Conservation (phyloP, 1,140 invertebrate genomes). For the Meteorus sp. region DNA sequence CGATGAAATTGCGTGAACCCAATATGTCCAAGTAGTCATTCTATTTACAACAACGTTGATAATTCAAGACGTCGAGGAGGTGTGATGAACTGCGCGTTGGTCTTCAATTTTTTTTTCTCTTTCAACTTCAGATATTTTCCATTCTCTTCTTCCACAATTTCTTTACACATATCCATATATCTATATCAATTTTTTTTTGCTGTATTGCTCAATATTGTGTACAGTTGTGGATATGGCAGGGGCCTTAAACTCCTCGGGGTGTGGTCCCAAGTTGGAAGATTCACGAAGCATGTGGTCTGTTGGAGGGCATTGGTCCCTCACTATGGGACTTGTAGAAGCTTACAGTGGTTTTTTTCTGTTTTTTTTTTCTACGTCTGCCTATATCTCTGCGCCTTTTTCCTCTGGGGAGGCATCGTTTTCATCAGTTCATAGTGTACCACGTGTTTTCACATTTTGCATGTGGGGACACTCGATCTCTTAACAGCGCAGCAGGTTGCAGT, state of each 20-base stretch:
- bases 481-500: conserved; percentile 17
- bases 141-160: background rate
- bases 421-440: background rate
- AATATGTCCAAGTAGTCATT: no score
- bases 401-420: background rate
- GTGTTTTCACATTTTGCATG: conserved; percentile 17
- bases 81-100: conserved; percentile 17
- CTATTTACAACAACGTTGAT: conserved; percentile 12
- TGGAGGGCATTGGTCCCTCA: background rate
- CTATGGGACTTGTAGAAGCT: no score
- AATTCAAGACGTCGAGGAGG: conserved; percentile 20
- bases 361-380: no score
- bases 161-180: background rate
- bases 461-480: background rate
- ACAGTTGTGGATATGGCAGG: no score
- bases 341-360: no score
- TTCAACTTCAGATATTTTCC: no score
- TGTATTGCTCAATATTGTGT: no score
- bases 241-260: no score
- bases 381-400: background rate
- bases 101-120: conserved; percentile 10
- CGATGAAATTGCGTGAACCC: background rate
- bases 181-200: no score
- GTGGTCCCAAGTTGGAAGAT: background rate
- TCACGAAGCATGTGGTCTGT: background rate